phyloP scores from a whole-genome alignment of 2,888 invertebrate species.

The Clepsis dumicolana region DNA sequence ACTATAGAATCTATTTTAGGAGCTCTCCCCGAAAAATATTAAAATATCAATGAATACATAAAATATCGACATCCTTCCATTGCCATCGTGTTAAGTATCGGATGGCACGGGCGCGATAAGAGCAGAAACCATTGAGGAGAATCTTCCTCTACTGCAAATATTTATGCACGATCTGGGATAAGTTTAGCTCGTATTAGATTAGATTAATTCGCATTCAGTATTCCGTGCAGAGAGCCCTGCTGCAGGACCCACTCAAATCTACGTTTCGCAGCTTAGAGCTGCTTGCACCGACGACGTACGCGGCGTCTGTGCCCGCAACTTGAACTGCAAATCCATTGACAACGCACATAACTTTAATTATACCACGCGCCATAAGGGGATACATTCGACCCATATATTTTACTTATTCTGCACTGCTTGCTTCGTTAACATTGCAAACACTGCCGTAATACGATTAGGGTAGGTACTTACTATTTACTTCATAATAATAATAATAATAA shows the following conservation, averaged over 20 bases:
- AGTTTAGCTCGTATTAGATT: constrained; percentile 19
- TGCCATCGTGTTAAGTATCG: constrained; percentile 17
- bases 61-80: constrained; percentile 17
- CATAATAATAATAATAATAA: too few species aligned
- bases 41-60: constrained; percentile 11
- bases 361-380: constrained; percentile 7
- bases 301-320: constrained; percentile 15
- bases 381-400: constrained; percentile 20
- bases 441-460: neutral
- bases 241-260: constrained; percentile 15
- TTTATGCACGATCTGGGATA: constrained; percentile 28
- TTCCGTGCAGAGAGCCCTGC: constrained; percentile 11
- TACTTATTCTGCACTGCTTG: constrained; percentile 15
- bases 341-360: constrained; percentile 28
- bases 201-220: constrained; percentile 22
- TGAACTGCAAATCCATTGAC: constrained; percentile 26
- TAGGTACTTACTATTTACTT: too few species aligned
- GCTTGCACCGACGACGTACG: constrained; percentile 7
- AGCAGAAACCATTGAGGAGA: constrained; percentile 12
- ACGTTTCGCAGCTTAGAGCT: constrained; percentile 1
- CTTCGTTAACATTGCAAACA: neutral
- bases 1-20: neutral
- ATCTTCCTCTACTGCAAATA: constrained; percentile 14
- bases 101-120: constrained; percentile 27
- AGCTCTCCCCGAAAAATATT: neutral